Evolutionary conservation across 2,113 vertebrate species (phyloP).

Genomic region (Cyprinus carpio): DNA sequence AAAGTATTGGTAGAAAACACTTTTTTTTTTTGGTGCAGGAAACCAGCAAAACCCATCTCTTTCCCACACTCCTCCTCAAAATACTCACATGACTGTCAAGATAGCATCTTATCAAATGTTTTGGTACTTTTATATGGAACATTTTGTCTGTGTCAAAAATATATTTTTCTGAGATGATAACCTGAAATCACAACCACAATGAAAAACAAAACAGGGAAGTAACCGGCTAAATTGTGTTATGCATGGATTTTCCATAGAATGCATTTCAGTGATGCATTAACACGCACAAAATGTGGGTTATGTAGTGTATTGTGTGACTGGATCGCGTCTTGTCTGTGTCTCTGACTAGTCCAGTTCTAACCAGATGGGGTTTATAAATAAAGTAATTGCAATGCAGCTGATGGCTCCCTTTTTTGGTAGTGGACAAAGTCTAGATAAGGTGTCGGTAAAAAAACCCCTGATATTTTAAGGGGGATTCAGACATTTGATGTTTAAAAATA

Average conservation of each 20-base stretch:
- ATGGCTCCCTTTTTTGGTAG: slow-evolving; percentile 18
- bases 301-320: neutral
- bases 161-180: neutral
- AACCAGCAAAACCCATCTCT: neutral
- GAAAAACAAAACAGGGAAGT: neutral
- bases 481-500: neutral
- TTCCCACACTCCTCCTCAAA: neutral
- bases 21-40: neutral
- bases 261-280: neutral
- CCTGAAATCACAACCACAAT: neutral
- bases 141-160: neutral
- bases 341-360: neutral
- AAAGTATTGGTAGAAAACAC: neutral
- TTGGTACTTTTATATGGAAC: neutral
- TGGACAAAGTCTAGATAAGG: neutral
- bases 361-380: slow-evolving; percentile 37
- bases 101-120: neutral
- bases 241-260: neutral
- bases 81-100: neutral
- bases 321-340: neutral
- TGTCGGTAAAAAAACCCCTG: neutral
- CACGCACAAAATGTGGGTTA: no score
- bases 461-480: neutral
- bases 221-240: neutral
- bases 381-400: neutral